A percentile compares a stretch with the other conserved stretches of the same genome.
Evolutionary conservation across 2,888 invertebrate species (phyloP).

Genomic region (Ormyrus thymus): DNA sequence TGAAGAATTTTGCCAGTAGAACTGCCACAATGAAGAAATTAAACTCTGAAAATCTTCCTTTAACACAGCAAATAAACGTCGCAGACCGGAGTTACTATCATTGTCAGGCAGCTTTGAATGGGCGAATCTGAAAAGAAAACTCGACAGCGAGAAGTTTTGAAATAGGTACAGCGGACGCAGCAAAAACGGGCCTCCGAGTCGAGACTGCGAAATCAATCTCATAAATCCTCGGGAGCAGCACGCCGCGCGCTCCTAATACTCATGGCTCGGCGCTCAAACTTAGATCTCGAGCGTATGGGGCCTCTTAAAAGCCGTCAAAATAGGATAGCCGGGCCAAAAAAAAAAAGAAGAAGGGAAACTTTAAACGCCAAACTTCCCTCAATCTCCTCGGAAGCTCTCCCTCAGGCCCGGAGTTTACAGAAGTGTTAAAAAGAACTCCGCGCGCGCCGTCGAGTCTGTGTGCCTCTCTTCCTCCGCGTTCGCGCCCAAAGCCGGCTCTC

Average conservation of each 20-base stretch:
- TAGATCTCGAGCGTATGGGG: not conserved
- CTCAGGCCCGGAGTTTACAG: constrained; percentile 1
- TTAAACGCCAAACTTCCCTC: constrained; percentile 27
- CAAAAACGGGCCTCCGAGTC: not conserved
- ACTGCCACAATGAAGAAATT: no score
- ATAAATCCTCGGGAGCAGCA: constrained; percentile 11
- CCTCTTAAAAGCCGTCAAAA: not conserved
- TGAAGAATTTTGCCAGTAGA: no score
- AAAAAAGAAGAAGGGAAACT: not conserved
- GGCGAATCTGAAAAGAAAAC: no score
- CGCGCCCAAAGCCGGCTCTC: no score
- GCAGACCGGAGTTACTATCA: no score
- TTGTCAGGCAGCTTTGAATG: no score
- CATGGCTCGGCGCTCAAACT: not conserved
- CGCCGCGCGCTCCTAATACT: not conserved
- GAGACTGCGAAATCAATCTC: constrained; percentile 23
- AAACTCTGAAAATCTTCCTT: no score
- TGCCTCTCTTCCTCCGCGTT: not conserved
- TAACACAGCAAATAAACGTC: no score
- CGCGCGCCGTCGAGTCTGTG: not conserved
- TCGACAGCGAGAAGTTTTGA: no score
- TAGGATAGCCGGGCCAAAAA: not conserved
- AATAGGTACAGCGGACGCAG: not conserved
- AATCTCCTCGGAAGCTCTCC: constrained; percentile 11
- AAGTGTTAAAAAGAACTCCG: constrained; percentile 25